Evolutionary conservation across 2,113 vertebrate genomes (phyloP).

Genomic region (Sceloporus undulatus): DNA sequence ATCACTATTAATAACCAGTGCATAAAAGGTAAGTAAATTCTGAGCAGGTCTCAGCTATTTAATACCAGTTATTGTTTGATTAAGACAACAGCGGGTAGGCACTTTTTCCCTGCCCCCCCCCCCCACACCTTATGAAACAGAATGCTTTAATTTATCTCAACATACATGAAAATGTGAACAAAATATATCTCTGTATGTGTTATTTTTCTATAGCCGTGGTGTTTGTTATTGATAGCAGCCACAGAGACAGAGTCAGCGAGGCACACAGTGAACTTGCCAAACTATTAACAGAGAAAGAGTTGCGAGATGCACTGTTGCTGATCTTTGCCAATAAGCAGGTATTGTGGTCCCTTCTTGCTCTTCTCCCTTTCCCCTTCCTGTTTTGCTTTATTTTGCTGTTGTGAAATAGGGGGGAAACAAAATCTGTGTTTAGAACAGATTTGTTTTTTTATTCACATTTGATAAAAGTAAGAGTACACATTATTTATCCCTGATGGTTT

Average conservation of each 20-base stretch:
- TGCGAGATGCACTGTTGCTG: conserved; percentile 93
- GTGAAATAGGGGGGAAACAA: neutral
- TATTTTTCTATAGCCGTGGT: conserved; percentile 86
- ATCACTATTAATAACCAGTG: too few species aligned
- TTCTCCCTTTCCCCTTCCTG: conserved; percentile 14
- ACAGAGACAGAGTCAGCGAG: conserved; percentile 94
- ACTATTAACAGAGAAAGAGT: conserved; percentile 95
- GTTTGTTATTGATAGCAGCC: conserved; percentile 97
- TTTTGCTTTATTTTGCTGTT: conserved; percentile 2
- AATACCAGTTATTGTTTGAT: conserved; percentile 11
- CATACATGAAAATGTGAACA: neutral
- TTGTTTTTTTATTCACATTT: neutral
- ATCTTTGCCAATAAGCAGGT: conserved; percentile 99
- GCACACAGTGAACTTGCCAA: conserved; percentile 96
- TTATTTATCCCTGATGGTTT: neutral
- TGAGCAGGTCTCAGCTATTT: neutral
- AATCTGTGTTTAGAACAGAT: neutral
- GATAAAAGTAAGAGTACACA: neutral
- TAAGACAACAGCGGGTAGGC: neutral
- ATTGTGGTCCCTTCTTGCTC: conserved; percentile 39
- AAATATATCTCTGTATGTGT: conserved; percentile 5
- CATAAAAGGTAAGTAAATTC: neutral
- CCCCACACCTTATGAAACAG: neutral
- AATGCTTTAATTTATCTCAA: neutral
- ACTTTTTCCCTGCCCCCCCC: neutral